Percentiles rank a stretch among this genome's conserved stretches.
These are phyloP conservation scores for Boulengerochromis microlepis DNA, from an alignment of 2,113 vertebrate genomes.

Conservation along the genomic window DNA sequence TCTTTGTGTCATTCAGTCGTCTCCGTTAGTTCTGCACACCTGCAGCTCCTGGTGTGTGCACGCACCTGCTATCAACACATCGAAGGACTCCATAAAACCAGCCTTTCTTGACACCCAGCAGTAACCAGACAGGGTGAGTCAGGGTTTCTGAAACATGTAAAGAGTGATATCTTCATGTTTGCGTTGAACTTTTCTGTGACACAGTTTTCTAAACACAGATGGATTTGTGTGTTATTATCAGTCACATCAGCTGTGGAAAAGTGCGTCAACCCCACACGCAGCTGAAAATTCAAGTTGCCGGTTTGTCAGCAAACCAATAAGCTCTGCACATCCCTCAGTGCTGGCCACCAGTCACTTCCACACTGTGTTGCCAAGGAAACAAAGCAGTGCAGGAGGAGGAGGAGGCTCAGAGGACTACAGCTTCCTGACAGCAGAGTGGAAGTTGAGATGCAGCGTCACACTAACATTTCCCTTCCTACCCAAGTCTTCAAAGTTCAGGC, in stretches of 20 bases:
- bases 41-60: background rate
- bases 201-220: background rate
- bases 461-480: background rate
- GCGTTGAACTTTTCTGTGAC: background rate
- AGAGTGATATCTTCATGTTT: background rate
- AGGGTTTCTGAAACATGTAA: background rate
- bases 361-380: conserved; percentile 36
- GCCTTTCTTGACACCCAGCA: background rate
- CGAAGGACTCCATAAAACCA: background rate
- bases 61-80: fast-evolving
- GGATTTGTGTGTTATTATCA: background rate
- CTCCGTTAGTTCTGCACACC: background rate
- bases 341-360: background rate
- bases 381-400: background rate
- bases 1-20: background rate
- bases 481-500: background rate
- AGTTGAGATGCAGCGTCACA: background rate
- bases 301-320: background rate
- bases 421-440: background rate
- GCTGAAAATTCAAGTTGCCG: background rate
- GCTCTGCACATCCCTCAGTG: background rate
- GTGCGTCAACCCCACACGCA: background rate
- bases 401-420: background rate
- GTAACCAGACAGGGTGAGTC: background rate
- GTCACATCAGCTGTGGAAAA: background rate